Base-by-base conservation (phyloP, 2,888 invertebrate species). In the Pimpla rufipes region DNA sequence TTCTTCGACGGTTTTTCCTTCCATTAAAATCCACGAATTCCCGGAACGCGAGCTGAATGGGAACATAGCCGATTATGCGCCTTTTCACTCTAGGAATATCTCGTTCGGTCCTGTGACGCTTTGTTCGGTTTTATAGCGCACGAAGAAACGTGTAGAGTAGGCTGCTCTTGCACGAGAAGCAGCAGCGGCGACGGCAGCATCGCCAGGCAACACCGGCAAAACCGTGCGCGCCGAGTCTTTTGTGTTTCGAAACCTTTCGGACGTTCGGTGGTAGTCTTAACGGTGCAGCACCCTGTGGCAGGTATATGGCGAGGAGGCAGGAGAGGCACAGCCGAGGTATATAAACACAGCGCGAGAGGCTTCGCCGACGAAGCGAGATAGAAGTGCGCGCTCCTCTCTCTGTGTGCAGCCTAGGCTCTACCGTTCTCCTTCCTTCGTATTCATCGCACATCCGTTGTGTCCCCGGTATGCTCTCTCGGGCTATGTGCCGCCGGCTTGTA, bases 401-500 rank as follows among this genome's bases (percentile, higher is more conserved):
- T 29, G 3, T 29, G 2, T n/a, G 70, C 47, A 71, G 59, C 59
- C 70, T 77, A 35, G 37, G 18, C n/a, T n/a, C n/a, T n/a, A n/a
- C n/a, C n/a, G n/a, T 74, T 83, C 76, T 82, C 67, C 66, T 81
- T 83, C 84, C 80, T 85, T 83, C 81, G 86, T 68, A 85, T 84
- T 86, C 84, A 83, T 83, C 79, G 81, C 77, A 81, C 83, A 86
- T 86, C 85, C 84, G 85, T 80, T 81, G 81, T 81, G 81, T 86
- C 77, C 81, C 79, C 75, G 75, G 70, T 29, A 29, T 50, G 83
- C 77, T 50, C 52, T 68, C 42, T 73, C 70, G 45, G 64, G 70
- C 75, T 75, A 55, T 75, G n/a, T n/a, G 62, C 57, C 67, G 59
- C 81, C 66, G 57, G 67, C 52, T 73, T 73, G 52, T 74, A 57